Base-by-base conservation (phyloP, 2,113 vertebrate genomes). In the Bungarus multicinctus region DNA sequence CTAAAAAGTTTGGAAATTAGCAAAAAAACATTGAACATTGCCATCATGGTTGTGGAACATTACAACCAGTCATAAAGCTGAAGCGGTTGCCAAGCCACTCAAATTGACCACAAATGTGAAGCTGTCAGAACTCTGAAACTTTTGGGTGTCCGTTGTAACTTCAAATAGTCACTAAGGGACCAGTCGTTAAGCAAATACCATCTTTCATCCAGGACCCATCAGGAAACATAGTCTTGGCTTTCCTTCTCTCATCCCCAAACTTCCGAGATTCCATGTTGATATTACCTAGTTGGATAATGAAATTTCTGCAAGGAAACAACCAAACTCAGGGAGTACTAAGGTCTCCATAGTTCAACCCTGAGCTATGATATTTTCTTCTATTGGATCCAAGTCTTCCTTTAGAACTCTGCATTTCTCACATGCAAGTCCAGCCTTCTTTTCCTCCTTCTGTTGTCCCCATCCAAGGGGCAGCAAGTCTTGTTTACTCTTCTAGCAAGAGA, bases 401-500 rank as follows among this genome's bases (percentile, higher is more conserved):
- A n/a, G 39, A 6, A n/a, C 22, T 27, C 20, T 85, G 27, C 23
- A n/a, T 53, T 27, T 39, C 20, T 52, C 25, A 18, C 60, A 55
- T 39, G 74, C 30, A 34, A 47, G 22, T 69, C 43, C 69, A 85
- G 88, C 43, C 22, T 5, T n/a, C 3, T 55, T 57, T 89, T 47
- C 27, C 14, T 9, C 55, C 74, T 85, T 90, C 9, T 14, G 60
- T 90, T 93, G 89, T 93, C 64, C 89, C 69, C 81, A 90, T 90
- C 92, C 89, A 53, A 90, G 92, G 81, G 89, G 45, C 89, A 90
- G 58, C 9, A 25, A 89, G 81, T 93, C 89, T 93, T 93, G 81
- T 93, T 93, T 93, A 93, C 89, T 90, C 47, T n/a, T 87, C 47
- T 53, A 87, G 92, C 55, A 54, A 93, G n/a, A 87, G 92, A 93